phyloP scores from a whole-genome alignment of 2,888 invertebrate species.

The Trichopria drosophilae region DNA sequence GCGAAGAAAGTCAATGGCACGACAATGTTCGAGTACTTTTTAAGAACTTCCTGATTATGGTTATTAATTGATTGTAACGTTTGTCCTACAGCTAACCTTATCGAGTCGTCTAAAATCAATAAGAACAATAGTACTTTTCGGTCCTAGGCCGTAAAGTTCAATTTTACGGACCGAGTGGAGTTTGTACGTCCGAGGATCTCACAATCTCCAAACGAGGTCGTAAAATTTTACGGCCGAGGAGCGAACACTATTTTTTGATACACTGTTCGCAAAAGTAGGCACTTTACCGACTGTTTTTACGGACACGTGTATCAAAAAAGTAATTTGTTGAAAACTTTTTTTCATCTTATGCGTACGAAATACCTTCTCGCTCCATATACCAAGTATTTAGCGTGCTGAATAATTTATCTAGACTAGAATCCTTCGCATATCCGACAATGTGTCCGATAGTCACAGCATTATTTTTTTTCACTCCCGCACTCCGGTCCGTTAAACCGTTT shows the following conservation, averaged over 20 bases:
- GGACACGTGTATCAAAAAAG: slow-evolving; percentile 6
- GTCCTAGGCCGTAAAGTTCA: no score
- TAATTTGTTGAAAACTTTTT: slow-evolving; percentile 4
- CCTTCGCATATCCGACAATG: slow-evolving; percentile 80
- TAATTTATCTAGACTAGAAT: slow-evolving; percentile 69
- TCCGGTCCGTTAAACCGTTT: slow-evolving; percentile 81
- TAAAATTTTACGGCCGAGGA: no score
- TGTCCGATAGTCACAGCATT: slow-evolving; percentile 85
- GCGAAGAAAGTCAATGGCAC: slow-evolving; percentile 87
- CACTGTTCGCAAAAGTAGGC: no score
- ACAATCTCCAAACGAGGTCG: no score
- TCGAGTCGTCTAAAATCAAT: slow-evolving; percentile 68
- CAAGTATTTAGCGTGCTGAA: slow-evolving; percentile 66
- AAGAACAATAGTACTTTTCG: slow-evolving; percentile 8
- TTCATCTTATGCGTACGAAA: neutral
- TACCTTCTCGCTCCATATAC: slow-evolving; percentile 72
- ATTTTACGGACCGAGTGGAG: no score
- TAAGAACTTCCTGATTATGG: slow-evolving; percentile 80
- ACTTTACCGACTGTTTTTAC: no score
- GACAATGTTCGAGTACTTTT: slow-evolving; percentile 73
- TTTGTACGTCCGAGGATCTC: no score
- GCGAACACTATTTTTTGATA: no score
- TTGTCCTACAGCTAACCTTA: slow-evolving; percentile 73
- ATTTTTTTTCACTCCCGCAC: slow-evolving; percentile 79
- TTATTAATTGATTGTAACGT: slow-evolving; percentile 80